phyloP scores from a whole-genome alignment of 2,797 vertebrate species.

The Gymnopithys bicolor region DNA sequence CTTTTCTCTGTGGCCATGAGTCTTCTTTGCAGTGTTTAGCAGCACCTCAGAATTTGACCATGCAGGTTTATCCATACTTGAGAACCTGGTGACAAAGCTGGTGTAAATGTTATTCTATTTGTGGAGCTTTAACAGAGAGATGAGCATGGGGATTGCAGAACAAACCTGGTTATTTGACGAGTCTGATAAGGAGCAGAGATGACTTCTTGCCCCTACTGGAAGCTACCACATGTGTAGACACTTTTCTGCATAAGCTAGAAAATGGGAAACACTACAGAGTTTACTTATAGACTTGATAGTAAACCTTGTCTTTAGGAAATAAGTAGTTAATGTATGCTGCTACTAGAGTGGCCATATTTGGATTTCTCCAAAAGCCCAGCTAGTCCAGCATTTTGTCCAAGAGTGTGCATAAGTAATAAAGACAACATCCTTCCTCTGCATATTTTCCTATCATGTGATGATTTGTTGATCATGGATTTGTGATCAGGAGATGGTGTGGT shows the following conservation, averaged over 20 bases:
- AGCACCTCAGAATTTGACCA: background rate
- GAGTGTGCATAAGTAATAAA: background rate
- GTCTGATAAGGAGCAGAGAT: background rate
- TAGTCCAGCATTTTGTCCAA: background rate
- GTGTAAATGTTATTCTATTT: background rate
- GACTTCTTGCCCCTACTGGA: background rate
- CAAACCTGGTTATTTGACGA: background rate
- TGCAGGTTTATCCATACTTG: background rate
- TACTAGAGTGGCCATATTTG: background rate
- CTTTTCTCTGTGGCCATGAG: background rate
- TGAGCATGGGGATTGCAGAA: background rate
- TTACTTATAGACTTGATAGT: background rate
- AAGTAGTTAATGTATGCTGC: background rate
- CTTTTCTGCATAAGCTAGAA: background rate
- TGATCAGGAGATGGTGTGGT: background rate
- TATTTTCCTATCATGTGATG: background rate
- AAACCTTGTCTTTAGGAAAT: background rate
- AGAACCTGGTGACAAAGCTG: background rate
- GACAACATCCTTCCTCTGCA: background rate
- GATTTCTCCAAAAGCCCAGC: background rate
- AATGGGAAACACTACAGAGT: background rate
- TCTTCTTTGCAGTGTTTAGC: background rate
- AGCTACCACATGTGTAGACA: background rate
- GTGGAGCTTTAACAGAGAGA: background rate
- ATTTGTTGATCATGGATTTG: background rate